Base-by-base conservation (phyloP, 2,888 invertebrate species). In the Melikaiella ostensackeni region DNA sequence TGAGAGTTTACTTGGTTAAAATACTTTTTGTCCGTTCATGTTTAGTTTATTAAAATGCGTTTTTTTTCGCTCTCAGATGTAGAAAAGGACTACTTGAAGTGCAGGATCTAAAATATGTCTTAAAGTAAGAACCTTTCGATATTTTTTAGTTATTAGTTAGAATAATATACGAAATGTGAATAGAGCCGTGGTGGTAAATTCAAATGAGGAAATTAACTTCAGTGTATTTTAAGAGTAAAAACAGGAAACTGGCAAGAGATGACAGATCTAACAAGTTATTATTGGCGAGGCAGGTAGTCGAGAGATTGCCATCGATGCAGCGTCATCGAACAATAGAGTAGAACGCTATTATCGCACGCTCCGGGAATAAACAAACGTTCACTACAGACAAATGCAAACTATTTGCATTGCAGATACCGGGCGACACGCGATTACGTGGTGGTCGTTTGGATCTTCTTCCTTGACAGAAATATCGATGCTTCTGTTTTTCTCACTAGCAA, bases 381-480 rank as follows among this genome's bases (percentile, higher is more conserved):
- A 30, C 33, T 55, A 50, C 70, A 50, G 50, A 50, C 50, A 70
- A 70, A 21, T 33, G 50, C 30, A 19, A 16, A n/a, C 2, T 1
- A 50, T 70, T 70, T 55, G 70, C 50, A 70, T 70, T 70, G 50
- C 70, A 70, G 50, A 33, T 70, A 50, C 55, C 0, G 9, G 50
- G 21, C 35, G 13, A 63, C 35, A 70, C 11, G n/a, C 19, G 50
- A 30, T 70, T 11, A 70, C 46, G 46, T n/a, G n/a, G 11, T 30
- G 33, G 30, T 30, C 11, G 33, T 50, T 50, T 19, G 7, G 33
- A 27, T 46, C 46, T 70, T 70, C 70, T 30, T 70, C 50, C 46
- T 50, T 55, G 50, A 70, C 70, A 70, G 50, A 70, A 70, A 50
- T 70, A 70, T 50, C 50, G 50, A 50, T 33, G 50, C 70, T 70